Evolutionary conservation across 2,113 vertebrate genomes (phyloP), one percentile per base, ranked within the genome.

Genomic region (Ciconia boyciana): DNA sequence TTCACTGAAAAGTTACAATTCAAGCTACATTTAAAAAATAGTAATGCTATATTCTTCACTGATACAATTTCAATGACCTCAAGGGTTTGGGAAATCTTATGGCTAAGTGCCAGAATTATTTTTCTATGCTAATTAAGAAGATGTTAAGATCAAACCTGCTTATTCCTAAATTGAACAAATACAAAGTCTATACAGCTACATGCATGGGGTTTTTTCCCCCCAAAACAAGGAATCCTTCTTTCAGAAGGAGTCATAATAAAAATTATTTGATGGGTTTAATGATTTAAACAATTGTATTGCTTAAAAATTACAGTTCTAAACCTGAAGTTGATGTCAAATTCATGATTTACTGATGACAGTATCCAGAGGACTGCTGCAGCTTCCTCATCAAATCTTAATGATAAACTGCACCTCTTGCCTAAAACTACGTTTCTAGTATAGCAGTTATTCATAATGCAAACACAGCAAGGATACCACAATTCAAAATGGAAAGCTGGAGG

Each of bases 191-290:
- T 18, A n/a, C 9, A 78, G 16, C 25, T n/a, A 39, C 7, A n/a
- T 2, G 1, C 13, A 78, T 13, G 75, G 25, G 6, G 31, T 0
- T 2, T 15, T 36, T 34, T 4, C 3, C 8, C 61, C 22, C 4
- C 5, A 39, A 28, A 46, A 44, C 2, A 54, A 64, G 74, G 8
- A 14, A 4, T 10, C 22, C 39, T 26, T 69, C 24, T 52, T 77
- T 75, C 64, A 68, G 61, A 87, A 6, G 82, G 79, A 79, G 6
- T 31, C 1, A 28, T 17, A 19, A 64, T 46, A 68, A 28, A 77
- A 79, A 34, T 11, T 44, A 61, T 32, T 52, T n/a, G 1, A 41
- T 49, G 4, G 12, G 15, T 83, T 86, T 34, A 69, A 49, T 43
- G 2, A 66, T 68, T 83, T 76, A 32, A 58, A 44, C 7, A 61